Percentiles rank a stretch among this genome's conserved stretches.
phyloP scores from a whole-genome alignment of 2,888 invertebrate species.

The Rutpela maculata region DNA sequence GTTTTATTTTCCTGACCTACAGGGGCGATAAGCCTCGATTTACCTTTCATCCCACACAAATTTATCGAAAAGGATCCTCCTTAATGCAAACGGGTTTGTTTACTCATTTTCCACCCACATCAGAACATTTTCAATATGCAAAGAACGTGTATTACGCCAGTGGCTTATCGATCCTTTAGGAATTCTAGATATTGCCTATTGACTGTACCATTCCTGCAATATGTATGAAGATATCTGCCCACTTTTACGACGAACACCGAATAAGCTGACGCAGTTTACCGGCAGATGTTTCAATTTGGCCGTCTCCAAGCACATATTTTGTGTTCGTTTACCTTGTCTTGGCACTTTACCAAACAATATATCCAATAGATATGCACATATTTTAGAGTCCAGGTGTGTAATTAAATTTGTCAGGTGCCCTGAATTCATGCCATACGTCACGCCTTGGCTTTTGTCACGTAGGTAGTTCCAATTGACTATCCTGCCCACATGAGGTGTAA shows the following conservation, averaged over 20 bases:
- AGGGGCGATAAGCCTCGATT: not conserved
- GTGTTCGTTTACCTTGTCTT: constrained; percentile 2
- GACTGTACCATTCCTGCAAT: constrained; percentile 32
- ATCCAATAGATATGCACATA: not conserved
- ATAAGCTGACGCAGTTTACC: constrained; percentile 21
- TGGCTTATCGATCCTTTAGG: constrained; percentile 39
- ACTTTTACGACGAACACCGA: not conserved
- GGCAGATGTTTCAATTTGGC: constrained; percentile 28
- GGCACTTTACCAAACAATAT: not conserved
- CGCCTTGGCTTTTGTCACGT: too few relatives aligned
- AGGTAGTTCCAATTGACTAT: too few relatives aligned
- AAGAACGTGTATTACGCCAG: constrained; percentile 21
- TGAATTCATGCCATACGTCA: too few relatives aligned
- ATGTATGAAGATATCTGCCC: constrained; percentile 18
- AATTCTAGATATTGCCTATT: constrained; percentile 36
- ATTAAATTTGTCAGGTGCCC: too few relatives aligned
- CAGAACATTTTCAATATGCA: constrained; percentile 29
- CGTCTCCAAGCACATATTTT: not conserved
- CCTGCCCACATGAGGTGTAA: too few relatives aligned
- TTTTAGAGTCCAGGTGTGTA: not conserved
- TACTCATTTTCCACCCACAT: constrained; percentile 11
- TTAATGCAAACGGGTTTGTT: constrained; percentile 8
- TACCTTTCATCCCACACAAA: not conserved
- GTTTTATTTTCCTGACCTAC: not conserved
- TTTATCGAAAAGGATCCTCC: constrained; percentile 17